A percentile compares a stretch with the other conserved stretches of the same genome.
Evolutionary conservation across 2,113 vertebrate genomes (phyloP).

Genomic region (Pyrgilauda ruficollis): DNA sequence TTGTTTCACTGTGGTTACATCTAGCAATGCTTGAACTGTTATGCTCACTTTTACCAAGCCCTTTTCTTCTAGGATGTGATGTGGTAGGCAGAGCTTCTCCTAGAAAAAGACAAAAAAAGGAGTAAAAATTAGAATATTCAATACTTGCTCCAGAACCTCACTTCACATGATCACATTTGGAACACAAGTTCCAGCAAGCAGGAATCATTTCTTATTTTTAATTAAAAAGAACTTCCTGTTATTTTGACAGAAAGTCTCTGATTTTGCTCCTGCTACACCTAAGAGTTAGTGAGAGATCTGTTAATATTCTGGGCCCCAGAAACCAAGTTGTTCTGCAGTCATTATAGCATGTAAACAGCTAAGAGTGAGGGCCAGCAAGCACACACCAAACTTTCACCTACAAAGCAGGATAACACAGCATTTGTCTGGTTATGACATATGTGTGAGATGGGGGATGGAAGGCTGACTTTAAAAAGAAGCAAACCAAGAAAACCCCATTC

Average conservation of each 20-base stretch:
- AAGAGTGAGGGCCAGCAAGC: not conserved
- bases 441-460: not conserved
- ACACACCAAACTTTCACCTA: not conserved
- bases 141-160: not conserved
- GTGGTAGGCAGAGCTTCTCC: constrained; percentile 95
- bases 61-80: constrained; percentile 97
- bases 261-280: not conserved
- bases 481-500: not conserved
- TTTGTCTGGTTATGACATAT: accelerated
- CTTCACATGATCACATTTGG: not conserved
- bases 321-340: not conserved
- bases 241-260: not conserved
- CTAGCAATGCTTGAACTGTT: constrained; percentile 89
- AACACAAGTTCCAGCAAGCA: not conserved
- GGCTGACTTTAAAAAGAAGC: not conserved
- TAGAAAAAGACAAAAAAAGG: constrained; percentile 67
- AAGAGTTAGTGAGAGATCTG: not conserved
- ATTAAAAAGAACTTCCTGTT: not conserved
- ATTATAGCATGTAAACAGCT: not conserved
- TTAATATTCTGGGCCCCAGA: not conserved
- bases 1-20: constrained; percentile 76
- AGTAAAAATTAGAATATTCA: not conserved
- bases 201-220: not conserved
- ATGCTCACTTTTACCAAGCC: constrained; percentile 90
- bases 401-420: not conserved